These are phyloP conservation scores for Oreochromis niloticus DNA, from an alignment of 2,113 vertebrate species.

Conservation along the genomic window DNA sequence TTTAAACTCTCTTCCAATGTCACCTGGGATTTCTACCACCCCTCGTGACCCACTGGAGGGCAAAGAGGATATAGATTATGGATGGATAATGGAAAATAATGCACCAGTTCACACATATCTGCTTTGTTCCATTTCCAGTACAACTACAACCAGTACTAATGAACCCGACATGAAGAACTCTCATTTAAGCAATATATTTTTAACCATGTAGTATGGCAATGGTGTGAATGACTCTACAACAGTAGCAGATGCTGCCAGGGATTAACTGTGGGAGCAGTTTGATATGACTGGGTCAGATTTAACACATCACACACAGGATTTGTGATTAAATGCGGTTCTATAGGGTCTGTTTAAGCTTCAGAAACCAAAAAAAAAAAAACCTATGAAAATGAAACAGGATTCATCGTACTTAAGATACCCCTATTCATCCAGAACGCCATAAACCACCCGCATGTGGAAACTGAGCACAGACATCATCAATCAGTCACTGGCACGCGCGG, in stretches of 20 bases:
- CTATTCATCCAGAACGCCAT: not conserved
- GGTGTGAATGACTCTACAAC: not conserved
- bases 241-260: not conserved
- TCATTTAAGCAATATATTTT: not conserved
- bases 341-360: not conserved
- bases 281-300: not conserved
- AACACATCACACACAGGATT: not conserved
- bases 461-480: not conserved
- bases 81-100: not conserved
- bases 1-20: not conserved
- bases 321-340: not conserved
- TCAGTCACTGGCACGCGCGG: not conserved
- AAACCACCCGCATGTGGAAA: slow-evolving; percentile 25
- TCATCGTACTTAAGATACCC: not conserved
- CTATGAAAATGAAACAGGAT: not conserved
- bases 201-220: not conserved
- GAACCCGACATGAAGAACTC: not conserved
- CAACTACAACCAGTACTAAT: not conserved
- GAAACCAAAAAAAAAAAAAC: not conserved
- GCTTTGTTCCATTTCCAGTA: not conserved
- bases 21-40: not conserved
- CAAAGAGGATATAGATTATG: not conserved
- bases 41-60: not conserved
- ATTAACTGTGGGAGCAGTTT: not conserved
- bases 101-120: not conserved